Conservation (phyloP, 2,113 vertebrate genomes). For the Sitta europaea region DNA sequence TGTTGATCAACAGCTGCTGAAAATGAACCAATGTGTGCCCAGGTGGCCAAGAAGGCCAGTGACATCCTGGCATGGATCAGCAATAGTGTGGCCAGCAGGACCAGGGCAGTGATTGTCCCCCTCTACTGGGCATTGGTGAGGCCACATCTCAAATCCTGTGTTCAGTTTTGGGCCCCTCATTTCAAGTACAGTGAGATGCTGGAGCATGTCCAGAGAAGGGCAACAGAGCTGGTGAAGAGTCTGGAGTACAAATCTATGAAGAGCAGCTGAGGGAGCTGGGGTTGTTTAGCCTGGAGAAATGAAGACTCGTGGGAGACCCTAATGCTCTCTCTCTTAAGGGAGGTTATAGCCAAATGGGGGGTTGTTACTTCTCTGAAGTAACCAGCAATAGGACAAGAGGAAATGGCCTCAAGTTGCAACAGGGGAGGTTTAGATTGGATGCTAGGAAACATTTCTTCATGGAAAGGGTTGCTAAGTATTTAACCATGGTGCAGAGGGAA, state of each 20-base stretch:
- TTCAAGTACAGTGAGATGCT: not conserved
- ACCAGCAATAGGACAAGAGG: not conserved
- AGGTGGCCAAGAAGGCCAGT: not conserved
- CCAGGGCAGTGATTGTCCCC: not conserved
- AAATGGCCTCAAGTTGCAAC: not conserved
- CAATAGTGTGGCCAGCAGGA: not conserved
- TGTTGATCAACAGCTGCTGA: not conserved
- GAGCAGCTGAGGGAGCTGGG: not conserved
- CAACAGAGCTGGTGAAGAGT: not conserved
- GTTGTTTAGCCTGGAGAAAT: not conserved
- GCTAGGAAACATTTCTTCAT: not conserved
- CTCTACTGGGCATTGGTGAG: not conserved
- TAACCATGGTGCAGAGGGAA: not conserved
- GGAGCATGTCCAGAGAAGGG: not conserved
- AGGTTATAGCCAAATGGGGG: rapidly evolving
- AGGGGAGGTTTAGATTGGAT: not conserved
- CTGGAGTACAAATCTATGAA: not conserved
- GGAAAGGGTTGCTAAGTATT: no score
- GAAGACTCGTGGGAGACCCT: not conserved
- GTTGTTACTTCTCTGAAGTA: not conserved
- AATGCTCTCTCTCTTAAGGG: no score
- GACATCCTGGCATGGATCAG: not conserved
- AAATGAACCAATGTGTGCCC: not conserved
- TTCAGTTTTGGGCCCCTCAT: not conserved
- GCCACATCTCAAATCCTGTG: not conserved